Conservation (phyloP, 2,797 vertebrate species). For the Intellagama lesueurii region DNA sequence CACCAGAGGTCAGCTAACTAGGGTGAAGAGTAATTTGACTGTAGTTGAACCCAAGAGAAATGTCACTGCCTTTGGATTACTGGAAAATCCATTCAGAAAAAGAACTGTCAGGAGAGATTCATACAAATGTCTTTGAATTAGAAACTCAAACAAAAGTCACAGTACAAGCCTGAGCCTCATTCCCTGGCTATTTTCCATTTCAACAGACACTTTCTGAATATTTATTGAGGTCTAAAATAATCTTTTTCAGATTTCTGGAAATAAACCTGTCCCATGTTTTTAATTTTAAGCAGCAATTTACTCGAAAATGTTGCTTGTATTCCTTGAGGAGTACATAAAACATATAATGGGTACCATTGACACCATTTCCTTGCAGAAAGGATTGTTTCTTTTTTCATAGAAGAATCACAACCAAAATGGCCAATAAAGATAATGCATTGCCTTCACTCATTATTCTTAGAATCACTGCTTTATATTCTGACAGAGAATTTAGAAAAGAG, state of each 20-base stretch:
- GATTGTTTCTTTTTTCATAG: background rate
- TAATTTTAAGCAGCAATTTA: background rate
- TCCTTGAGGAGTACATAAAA: background rate
- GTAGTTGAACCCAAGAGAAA: conserved; percentile 56
- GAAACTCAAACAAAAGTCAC: conserved; percentile 32
- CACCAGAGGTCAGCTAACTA: conserved; percentile 45
- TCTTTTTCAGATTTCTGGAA: fast-evolving
- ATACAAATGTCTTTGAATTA: conserved; percentile 44
- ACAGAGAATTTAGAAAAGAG: too few species aligned
- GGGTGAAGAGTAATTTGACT: conserved; percentile 44
- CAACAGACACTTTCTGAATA: background rate
- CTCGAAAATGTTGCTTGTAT: background rate
- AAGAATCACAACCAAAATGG: background rate
- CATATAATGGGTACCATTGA: too few species aligned
- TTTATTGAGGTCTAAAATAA: background rate
- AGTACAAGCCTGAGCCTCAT: conserved; percentile 39
- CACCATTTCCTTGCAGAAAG: too few species aligned
- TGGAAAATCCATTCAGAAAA: conserved; percentile 44
- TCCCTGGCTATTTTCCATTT: conserved; percentile 29
- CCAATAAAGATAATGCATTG: background rate
- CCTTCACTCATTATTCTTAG: background rate
- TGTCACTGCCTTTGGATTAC: conserved; percentile 46
- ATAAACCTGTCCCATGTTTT: conserved; percentile 13
- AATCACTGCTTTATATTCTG: background rate
- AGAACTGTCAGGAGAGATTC: conserved; percentile 46